Percentiles rank a stretch among this genome's conserved stretches.
Conservation (phyloP, 2,888 invertebrate species). For the Agrochola lychnidis region DNA sequence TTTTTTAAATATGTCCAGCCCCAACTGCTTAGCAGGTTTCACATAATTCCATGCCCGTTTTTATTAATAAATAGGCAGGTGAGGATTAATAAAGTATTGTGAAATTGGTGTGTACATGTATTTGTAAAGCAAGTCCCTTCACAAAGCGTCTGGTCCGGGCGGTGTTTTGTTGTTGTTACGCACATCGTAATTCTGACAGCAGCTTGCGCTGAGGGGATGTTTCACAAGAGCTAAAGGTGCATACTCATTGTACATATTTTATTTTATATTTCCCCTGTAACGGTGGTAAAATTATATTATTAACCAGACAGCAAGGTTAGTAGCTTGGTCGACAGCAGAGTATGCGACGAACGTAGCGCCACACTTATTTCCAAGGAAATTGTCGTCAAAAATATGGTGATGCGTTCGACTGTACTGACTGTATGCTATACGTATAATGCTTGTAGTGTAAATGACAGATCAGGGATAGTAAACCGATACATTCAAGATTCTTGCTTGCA, state of each 20-base stretch:
- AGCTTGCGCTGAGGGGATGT: background rate
- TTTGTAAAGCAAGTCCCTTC: slow-evolving; percentile 8
- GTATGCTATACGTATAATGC: background rate
- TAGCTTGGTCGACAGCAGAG: background rate
- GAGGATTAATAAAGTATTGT: background rate
- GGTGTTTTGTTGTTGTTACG: background rate
- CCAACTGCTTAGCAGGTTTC: background rate
- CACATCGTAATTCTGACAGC: background rate
- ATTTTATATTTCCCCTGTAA: background rate
- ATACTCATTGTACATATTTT: background rate
- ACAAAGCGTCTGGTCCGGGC: background rate
- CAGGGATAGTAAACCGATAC: background rate
- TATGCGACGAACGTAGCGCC: background rate
- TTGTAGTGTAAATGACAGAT: background rate
- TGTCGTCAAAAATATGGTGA: background rate
- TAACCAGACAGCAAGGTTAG: background rate
- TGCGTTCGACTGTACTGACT: background rate
- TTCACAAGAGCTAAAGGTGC: slow-evolving; percentile 19
- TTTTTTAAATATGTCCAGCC: background rate
- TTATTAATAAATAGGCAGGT: background rate
- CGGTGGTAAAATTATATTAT: background rate
- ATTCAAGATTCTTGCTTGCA: too few species aligned
- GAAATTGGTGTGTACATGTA: background rate
- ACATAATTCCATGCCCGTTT: background rate
- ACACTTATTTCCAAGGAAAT: background rate